Base-by-base conservation (phyloP, 1,140 invertebrate genomes). In the Andricus grossulariae region DNA sequence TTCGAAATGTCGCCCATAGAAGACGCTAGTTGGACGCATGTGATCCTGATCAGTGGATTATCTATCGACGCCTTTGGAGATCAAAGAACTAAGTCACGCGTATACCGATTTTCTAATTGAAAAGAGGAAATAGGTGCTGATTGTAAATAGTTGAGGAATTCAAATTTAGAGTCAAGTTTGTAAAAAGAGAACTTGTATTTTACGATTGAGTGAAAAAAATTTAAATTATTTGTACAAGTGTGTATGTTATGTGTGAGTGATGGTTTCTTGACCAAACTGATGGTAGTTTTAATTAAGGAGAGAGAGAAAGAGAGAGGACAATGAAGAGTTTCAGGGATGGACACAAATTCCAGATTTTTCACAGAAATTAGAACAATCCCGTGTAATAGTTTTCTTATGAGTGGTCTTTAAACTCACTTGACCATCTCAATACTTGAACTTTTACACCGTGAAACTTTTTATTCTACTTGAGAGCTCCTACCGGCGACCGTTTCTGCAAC, bases 1-100 rank as follows among this genome's bases (percentile, higher is more conserved):
- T 16, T 66, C n/a, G 60, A 66, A 66, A 66, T 66, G 60, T 66
- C 60, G 60, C 16, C 32, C 13, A 39, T 66, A 66, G n/a, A 66
- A 66, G 60, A 45, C 60, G 13, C 60, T 66, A 66, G 60, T 66
- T 66, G 60, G 60, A 66, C 60, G 11, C 57, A 13, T 66, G 57
- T 66, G 57, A 66, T 66, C 32, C 60, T 32, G 60, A 45, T 66
- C 60, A 39, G 32, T n/a, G 32, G 13, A 39, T 66, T 32, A 60
- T 66, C 15, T 39, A 66, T 39, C 21, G 60, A 2, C 60, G 16
- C 60, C 15, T 32, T 45, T 39, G 5, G 32, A 66, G 60, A 66
- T 66, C 60, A 39, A 66, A 32, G 60, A 66, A 66, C 32, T 39
- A 45, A 66, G 60, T 66, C 60, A 66, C 32, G 32, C 10, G 8